Conservation (phyloP, 2,888 invertebrate genomes). For the Carterocephalus palaemon region DNA sequence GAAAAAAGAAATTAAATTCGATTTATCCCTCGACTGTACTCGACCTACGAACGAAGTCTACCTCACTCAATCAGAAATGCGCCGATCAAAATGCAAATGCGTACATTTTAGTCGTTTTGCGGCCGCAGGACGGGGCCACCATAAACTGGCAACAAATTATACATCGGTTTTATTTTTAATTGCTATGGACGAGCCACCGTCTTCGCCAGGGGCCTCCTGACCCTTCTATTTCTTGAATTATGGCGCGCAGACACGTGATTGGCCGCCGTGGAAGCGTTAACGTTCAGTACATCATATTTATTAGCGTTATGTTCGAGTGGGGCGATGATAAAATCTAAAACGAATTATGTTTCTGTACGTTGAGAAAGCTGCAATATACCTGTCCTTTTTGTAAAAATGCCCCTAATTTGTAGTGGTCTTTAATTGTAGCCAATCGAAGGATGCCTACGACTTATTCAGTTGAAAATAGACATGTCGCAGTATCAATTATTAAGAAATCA, state of each 20-base stretch:
- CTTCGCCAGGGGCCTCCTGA: slow-evolving; percentile 60
- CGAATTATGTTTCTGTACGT: slow-evolving; percentile 37
- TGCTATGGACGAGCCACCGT: slow-evolving; percentile 71
- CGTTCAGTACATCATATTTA: slow-evolving; percentile 43
- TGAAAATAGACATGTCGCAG: no score
- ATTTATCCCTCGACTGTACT: slow-evolving; percentile 22
- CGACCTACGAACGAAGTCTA: slow-evolving; percentile 35
- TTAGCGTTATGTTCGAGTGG: slow-evolving; percentile 45
- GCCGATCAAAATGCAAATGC: slow-evolving; percentile 69
- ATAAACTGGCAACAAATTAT: slow-evolving; percentile 74
- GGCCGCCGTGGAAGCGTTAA: slow-evolving; percentile 49
- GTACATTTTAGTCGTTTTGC: slow-evolving; percentile 56
- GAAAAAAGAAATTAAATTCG: slow-evolving; percentile 22
- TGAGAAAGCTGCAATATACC: slow-evolving; percentile 25
- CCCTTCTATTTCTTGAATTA: slow-evolving; percentile 72
- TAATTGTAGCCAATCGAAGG: no score
- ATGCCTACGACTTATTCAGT: slow-evolving; percentile 5
- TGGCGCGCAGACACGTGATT: slow-evolving; percentile 70
- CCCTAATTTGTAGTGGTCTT: not conserved
- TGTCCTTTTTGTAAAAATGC: slow-evolving; percentile 18
- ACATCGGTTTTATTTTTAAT: slow-evolving; percentile 74
- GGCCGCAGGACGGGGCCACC: slow-evolving; percentile 50
- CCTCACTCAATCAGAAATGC: slow-evolving; percentile 69
- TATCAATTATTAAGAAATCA: no score
- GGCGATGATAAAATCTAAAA: slow-evolving; percentile 50